Conservation (phyloP, 53 echinoderm and acorn worm genomes). For the Arbacia lixula region DNA sequence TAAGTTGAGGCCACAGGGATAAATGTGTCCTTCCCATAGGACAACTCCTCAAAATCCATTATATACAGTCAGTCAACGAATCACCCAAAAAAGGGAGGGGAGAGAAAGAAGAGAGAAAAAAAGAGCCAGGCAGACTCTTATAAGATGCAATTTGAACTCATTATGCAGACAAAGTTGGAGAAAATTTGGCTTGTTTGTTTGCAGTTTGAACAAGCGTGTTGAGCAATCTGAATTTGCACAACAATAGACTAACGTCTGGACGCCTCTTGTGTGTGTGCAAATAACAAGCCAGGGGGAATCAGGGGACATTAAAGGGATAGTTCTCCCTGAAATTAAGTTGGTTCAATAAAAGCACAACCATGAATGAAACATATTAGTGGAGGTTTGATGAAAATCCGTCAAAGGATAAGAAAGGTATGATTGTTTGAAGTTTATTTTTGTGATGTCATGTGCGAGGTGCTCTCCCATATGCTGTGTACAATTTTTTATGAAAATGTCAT, state of each 20-base stretch:
- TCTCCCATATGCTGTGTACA: no score
- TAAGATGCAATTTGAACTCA: background rate
- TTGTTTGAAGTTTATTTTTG: no score
- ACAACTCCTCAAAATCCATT: background rate
- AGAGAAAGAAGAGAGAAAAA: no score
- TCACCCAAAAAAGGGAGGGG: background rate
- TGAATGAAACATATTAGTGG: background rate
- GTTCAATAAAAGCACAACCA: background rate
- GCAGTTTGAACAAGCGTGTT: slow-evolving; percentile 26
- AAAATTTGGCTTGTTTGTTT: slow-evolving; percentile 14
- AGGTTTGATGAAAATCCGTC: no score
- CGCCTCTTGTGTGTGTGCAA: no score
- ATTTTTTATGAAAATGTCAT: no score
- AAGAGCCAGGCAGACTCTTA: background rate
- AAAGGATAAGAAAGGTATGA: no score
- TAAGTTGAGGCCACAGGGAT: no score
- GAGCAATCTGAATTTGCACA: slow-evolving; percentile 27
- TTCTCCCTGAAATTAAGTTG: background rate
- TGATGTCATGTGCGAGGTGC: no score
- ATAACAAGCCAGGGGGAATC: no score
- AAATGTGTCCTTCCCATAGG: background rate
- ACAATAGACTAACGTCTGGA: slow-evolving; percentile 22
- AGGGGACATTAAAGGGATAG: background rate
- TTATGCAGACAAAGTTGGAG: background rate
- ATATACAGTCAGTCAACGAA: background rate